Evolutionary conservation across 1,140 invertebrate genomes (phyloP).

Genomic region (Macrobrachium rosenbergii): DNA sequence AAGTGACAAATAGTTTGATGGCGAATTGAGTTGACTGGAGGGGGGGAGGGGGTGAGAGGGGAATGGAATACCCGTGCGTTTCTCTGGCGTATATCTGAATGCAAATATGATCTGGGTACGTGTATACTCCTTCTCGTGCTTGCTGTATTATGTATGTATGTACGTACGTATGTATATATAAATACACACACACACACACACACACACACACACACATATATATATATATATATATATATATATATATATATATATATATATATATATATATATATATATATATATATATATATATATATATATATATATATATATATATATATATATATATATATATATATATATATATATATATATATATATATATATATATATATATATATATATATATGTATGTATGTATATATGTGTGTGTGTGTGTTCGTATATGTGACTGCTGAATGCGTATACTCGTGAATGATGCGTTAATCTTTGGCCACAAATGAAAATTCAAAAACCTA

Average conservation of each 20-base stretch:
- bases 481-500: too few relatives aligned
- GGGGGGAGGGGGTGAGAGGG: too few relatives aligned
- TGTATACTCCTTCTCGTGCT: not conserved
- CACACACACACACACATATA: not conserved
- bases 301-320: slow-evolving; percentile 3
- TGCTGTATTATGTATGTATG: too few relatives aligned
- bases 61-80: too few relatives aligned
- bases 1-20: too few relatives aligned
- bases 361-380: not conserved
- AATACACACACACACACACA: not conserved
- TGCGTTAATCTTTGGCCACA: too few relatives aligned
- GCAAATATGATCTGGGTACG: not conserved
- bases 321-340: not conserved
- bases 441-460: too few relatives aligned
- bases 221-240: slow-evolving; percentile 12
- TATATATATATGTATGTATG: not conserved
- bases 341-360: not conserved
- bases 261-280: slow-evolving; percentile 11
- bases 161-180: slow-evolving; percentile 2
- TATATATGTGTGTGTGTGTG: not conserved
- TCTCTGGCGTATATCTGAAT: too few relatives aligned
- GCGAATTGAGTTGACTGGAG: too few relatives aligned
- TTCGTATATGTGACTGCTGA: too few relatives aligned
- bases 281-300: too few relatives aligned
- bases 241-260: not conserved